Conservation (phyloP, 1,140 invertebrate genomes). For the Leptinotarsa texana region DNA sequence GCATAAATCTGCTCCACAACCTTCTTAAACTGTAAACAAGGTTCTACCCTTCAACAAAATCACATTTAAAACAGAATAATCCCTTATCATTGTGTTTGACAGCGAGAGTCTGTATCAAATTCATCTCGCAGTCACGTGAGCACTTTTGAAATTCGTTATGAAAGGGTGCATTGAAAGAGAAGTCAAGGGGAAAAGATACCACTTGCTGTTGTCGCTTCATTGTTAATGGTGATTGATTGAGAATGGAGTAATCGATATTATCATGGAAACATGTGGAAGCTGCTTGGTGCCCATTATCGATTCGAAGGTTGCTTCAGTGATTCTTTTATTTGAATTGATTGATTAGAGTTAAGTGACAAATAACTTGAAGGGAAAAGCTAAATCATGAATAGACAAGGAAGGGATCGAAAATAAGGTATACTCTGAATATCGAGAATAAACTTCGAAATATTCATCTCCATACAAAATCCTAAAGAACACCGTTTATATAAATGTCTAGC, state of each 20-base stretch:
- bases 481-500: too few species aligned
- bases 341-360: background rate
- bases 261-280: background rate
- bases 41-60: background rate
- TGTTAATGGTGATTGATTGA: conserved; percentile 21
- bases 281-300: background rate
- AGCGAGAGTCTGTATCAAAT: conserved; percentile 25
- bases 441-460: too few species aligned
- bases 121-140: conserved; percentile 23
- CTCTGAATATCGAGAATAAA: too few species aligned
- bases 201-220: conserved; percentile 23
- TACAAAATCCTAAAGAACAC: too few species aligned
- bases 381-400: too few species aligned
- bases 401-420: too few species aligned
- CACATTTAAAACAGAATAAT: conserved; percentile 3
- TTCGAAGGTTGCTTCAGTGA: background rate
- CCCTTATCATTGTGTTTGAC: conserved; percentile 24
- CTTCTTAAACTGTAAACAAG: background rate
- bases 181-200: conserved; percentile 20
- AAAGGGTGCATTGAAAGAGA: conserved; percentile 18
- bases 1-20: too few species aligned
- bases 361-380: background rate
- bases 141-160: conserved; percentile 19
- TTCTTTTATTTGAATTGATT: background rate
- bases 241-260: conserved; percentile 14